Percentiles rank a stretch among this genome's conserved stretches.
Evolutionary conservation across 1,140 invertebrate species (phyloP).

Genomic region (Adoxophyes honmai): DNA sequence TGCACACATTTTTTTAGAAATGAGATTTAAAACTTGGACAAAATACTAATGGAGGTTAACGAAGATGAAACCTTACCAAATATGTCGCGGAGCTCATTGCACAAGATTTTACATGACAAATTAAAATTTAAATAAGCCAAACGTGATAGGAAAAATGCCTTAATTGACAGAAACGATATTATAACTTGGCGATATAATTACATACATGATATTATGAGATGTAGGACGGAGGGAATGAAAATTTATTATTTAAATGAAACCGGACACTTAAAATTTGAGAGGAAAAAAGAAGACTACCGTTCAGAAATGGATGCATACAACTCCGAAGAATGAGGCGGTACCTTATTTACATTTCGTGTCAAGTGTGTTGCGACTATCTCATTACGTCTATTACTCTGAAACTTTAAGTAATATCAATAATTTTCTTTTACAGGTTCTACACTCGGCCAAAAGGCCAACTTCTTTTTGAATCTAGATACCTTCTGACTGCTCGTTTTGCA

Average conservation of each 20-base stretch:
- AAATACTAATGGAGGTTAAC: neutral
- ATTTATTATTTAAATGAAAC: slow-evolving; percentile 17
- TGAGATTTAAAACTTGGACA: neutral
- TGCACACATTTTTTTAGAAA: slow-evolving; percentile 8
- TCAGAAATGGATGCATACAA: too few relatives aligned
- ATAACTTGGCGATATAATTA: neutral
- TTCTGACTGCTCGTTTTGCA: too few relatives aligned
- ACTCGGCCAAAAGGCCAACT: too few relatives aligned
- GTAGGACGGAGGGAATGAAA: neutral
- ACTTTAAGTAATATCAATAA: too few relatives aligned
- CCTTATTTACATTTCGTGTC: too few relatives aligned
- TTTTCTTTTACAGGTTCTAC: too few relatives aligned
- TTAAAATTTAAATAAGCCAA: slow-evolving; percentile 13
- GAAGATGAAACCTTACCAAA: slow-evolving; percentile 5
- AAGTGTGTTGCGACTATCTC: too few relatives aligned
- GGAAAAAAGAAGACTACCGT: too few relatives aligned
- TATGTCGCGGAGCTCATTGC: neutral
- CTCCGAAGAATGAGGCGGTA: too few relatives aligned
- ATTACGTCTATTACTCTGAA: too few relatives aligned
- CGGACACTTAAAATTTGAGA: too few relatives aligned
- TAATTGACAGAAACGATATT: slow-evolving; percentile 12
- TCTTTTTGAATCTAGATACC: too few relatives aligned
- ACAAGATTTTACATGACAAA: neutral
- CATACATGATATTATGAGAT: neutral
- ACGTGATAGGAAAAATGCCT: neutral